Evolutionary conservation across 2,113 vertebrate genomes (phyloP), one percentile per base, ranked within the genome.

Genomic region (Pleuronectes platessa): DNA sequence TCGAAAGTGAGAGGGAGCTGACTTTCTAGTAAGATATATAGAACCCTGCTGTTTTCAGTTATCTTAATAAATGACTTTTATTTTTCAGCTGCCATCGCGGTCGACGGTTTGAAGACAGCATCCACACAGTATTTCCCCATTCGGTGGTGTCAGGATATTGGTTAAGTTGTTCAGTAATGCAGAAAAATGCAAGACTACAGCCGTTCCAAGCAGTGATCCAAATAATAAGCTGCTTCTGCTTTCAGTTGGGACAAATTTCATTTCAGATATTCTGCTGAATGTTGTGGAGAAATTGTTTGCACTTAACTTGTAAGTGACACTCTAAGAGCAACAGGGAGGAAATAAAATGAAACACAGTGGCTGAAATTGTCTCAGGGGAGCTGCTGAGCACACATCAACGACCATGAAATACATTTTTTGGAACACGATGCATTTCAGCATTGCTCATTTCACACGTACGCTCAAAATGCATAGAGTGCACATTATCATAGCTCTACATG

Each of bases 271-370:
- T 78, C 61, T 11, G 35, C 55, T 68, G 81, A 82, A 77, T 64
- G 69, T 76, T 60, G 35, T 11, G 35, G 37, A 81, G 69, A 85
- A 88, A 90, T 23, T 42, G 59, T 82, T 82, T 74, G 71, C 72
- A 72, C 74, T 84, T 78, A 76, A 81, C 63, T 82, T 79, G 47
- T 70, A 75, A 82, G 84, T 70, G 78, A 86, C 82, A 85, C 71
- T 76, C 75, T 51, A 75, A 88, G 73, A 77, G 66, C 71, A 84
- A 76, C 77, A 73, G 56, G 51, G 70, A 79, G 61, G 65, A 88
- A 63, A 85, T 74, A 59, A 72, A 86, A 31, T 65, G 58, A 85
- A 81, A 75, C 13, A 66, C 35, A 67, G 11, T 10, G 18, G 54
- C 69, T 82, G 61, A 85, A 67, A 75, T 37, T 42, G 73, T 79